Conservation (phyloP, 2,797 vertebrate species). For the Scarus forsteni region DNA sequence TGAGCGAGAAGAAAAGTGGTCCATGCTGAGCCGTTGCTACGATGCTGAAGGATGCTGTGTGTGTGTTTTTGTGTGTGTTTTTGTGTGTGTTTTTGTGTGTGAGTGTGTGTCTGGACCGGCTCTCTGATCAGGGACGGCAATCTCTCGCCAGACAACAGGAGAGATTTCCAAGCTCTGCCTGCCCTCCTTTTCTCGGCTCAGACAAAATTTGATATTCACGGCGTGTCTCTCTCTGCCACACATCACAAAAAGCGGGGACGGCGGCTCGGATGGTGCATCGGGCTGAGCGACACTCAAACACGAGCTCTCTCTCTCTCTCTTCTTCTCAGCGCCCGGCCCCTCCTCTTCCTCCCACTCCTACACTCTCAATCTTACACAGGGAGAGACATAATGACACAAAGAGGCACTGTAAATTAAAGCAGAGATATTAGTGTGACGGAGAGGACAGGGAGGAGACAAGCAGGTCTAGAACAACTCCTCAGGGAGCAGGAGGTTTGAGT, state of each 20-base stretch:
- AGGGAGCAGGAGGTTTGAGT: background rate
- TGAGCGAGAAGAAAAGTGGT: constrained; percentile 2
- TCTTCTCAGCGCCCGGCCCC: background rate
- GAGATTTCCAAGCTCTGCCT: constrained; percentile 51
- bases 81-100: constrained; percentile 1
- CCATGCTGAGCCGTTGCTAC: constrained; percentile 20
- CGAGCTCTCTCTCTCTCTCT: background rate
- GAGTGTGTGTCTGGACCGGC: constrained; percentile 2
- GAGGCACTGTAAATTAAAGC: constrained; percentile 23
- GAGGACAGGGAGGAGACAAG: constrained; percentile 26
- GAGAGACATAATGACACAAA: constrained; percentile 27
- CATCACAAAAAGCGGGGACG: constrained; percentile 42
- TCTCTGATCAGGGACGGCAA: constrained; percentile 33
- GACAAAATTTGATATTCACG: constrained; percentile 70
- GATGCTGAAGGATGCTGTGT: constrained; percentile 13
- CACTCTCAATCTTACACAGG: constrained; percentile 9
- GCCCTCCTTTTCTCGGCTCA: constrained; percentile 50
- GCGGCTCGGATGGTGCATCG: constrained; percentile 56
- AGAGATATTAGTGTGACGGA: constrained; percentile 13
- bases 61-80: background rate
- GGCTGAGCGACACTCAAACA: constrained; percentile 25
- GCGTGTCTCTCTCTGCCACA: constrained; percentile 54
- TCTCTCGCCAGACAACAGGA: constrained; percentile 38
- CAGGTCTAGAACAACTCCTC: constrained; percentile 20
- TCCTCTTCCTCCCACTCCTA: constrained; percentile 7